phyloP scores from a whole-genome alignment of 2,113 vertebrate genomes.

The Terrapene triunguis region DNA sequence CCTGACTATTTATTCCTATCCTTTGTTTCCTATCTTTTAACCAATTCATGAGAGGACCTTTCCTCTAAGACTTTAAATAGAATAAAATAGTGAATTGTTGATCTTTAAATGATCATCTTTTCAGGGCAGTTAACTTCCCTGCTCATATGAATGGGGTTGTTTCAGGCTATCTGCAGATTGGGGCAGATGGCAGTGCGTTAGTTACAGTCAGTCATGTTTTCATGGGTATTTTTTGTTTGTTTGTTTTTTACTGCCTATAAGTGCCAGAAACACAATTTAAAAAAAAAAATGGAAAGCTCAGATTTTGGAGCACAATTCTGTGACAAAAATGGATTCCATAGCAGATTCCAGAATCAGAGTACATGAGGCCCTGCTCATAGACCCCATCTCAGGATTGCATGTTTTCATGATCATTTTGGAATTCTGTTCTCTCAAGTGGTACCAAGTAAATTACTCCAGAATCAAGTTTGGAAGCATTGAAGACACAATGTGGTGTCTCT shows the following conservation, averaged over 20 bases:
- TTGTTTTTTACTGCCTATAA: background rate
- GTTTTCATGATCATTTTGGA: background rate
- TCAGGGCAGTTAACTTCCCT: background rate
- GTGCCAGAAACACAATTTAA: background rate
- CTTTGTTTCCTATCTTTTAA: too few relatives aligned
- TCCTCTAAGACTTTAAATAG: background rate
- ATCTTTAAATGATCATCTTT: background rate
- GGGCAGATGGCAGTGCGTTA: background rate
- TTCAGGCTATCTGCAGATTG: background rate
- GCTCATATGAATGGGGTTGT: background rate
- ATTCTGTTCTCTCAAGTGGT: background rate
- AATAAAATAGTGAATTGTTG: background rate
- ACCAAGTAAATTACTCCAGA: background rate
- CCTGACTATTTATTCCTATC: too few relatives aligned
- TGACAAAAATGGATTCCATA: background rate
- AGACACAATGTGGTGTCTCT: background rate
- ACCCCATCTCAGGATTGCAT: background rate
- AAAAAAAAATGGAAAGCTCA: background rate
- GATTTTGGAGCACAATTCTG: background rate
- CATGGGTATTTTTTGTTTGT: background rate
- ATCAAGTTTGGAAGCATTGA: background rate
- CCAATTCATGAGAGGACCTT: too few relatives aligned
- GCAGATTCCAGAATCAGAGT: background rate
- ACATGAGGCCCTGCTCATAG: background rate
- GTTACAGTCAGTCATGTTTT: background rate